Evolutionary conservation across 2,797 vertebrate species (phyloP).

Genomic region (Notoglanidium macrostoma): DNA sequence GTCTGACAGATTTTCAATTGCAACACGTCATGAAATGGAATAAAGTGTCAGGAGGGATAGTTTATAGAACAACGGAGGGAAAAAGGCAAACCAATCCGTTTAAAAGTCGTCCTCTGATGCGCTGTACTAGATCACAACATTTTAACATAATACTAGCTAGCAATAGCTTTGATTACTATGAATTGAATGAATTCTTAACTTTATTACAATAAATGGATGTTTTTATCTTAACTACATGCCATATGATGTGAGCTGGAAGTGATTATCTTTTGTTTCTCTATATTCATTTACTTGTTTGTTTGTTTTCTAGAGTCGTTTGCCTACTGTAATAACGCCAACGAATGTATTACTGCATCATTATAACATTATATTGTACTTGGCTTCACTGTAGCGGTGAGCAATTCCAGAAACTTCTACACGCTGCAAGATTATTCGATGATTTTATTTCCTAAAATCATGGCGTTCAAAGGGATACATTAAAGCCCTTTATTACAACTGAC

Average conservation of each 20-base stretch:
- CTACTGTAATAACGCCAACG: background rate
- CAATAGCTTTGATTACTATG: background rate
- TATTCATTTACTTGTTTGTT: background rate
- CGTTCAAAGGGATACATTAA: background rate
- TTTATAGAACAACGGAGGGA: background rate
- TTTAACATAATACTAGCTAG: too few species aligned
- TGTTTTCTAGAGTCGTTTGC: background rate
- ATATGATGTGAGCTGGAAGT: background rate
- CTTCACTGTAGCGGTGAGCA: background rate
- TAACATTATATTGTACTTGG: background rate
- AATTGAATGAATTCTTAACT: background rate
- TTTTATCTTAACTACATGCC: background rate
- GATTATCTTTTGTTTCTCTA: background rate
- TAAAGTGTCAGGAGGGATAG: constrained; percentile 1
- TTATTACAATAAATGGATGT: background rate
- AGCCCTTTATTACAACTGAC: background rate
- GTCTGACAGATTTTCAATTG: constrained; percentile 11
- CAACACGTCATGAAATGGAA: background rate
- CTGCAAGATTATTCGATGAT: background rate
- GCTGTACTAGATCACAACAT: background rate
- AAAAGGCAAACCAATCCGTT: too few species aligned
- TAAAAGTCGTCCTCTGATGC: background rate
- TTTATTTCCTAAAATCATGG: background rate
- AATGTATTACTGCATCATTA: background rate
- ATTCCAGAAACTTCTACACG: background rate